phyloP scores from a whole-genome alignment of 2,888 invertebrate species.

The Eristalinus aeneus region DNA sequence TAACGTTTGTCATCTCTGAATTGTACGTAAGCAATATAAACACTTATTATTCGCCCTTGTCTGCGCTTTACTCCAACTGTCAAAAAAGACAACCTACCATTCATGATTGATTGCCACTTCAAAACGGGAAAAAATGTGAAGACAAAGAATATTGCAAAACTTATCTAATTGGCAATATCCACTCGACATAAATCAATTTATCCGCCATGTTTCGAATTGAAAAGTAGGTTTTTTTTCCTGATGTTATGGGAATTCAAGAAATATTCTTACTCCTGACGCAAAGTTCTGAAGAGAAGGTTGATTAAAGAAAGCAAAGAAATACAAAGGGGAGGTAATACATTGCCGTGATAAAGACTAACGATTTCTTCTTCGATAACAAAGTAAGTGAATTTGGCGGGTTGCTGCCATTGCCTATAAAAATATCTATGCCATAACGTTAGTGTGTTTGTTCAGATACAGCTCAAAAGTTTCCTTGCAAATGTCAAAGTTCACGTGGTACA shows the following conservation, averaged over 20 bases:
- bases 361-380: neutral
- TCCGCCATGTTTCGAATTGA: slow-evolving; percentile 16
- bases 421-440: neutral
- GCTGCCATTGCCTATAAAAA: neutral
- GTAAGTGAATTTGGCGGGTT: neutral
- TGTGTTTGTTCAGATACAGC: neutral
- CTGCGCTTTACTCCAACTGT: neutral
- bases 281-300: neutral
- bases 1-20: neutral
- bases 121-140: neutral
- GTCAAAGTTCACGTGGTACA: neutral
- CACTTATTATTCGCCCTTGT: slow-evolving; percentile 7
- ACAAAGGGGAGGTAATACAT: neutral
- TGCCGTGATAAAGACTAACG: neutral
- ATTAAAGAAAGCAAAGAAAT: slow-evolving; percentile 5
- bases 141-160: slow-evolving; percentile 11
- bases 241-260: neutral
- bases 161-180: slow-evolving; percentile 24
- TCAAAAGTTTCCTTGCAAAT: neutral
- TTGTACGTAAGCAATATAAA: slow-evolving; percentile 7
- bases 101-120: slow-evolving; percentile 1
- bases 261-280: neutral
- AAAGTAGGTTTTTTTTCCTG: neutral
- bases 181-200: slow-evolving; percentile 21
- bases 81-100: neutral